Base-by-base conservation (phyloP, 2,797 vertebrate species). In the Ceryle rudis region DNA sequence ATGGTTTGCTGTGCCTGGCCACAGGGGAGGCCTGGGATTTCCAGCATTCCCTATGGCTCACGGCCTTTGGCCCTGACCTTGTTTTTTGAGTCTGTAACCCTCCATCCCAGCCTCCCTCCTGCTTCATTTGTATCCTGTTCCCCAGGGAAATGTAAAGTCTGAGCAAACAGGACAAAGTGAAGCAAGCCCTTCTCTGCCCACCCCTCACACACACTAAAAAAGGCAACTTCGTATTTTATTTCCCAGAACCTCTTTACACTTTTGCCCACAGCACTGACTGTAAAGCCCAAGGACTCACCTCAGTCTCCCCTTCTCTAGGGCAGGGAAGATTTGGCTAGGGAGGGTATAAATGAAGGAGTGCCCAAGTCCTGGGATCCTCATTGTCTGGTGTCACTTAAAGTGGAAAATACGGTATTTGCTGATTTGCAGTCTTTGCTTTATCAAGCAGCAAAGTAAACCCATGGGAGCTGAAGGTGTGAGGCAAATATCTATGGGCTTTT, bases 21-120 rank as follows among this genome's bases (percentile, higher is more conserved):
- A 2, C 31, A 87, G 35, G 11, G 51, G 19, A 86, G 57, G 69
- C 47, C 73, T 81, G 87, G 82, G 89, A 91, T 73, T 95, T 96
- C 86, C 70, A 79, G 69, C 55, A 81, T 72, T 31, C 37, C 67
- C 62, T 47, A 19, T 1, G 8, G 83, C 62, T 93, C 89, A 94
- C 2, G 14, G 35, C 62, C 89, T 93, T 86, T 79, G 66, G 62
- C 62, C 89, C 35, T 90, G 89, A 90, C 95, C 82, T 94, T 81
- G 37, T 44, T 75, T 72, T 85, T 81, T 86, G 66, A 73, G 60
- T 5, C 21, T 52, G 28, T 74, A 82, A 85, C 60, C 70, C 39
- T 90, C 23, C 75, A 74, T 52, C 52, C 61, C 10, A 81, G 46
- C 37, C 66, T 78, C 23, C 46, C 72, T 93, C 81, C 78, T 74